These are phyloP conservation scores for Acleris emargana DNA, from an alignment of 2,888 invertebrate genomes.

Conservation along the genomic window DNA sequence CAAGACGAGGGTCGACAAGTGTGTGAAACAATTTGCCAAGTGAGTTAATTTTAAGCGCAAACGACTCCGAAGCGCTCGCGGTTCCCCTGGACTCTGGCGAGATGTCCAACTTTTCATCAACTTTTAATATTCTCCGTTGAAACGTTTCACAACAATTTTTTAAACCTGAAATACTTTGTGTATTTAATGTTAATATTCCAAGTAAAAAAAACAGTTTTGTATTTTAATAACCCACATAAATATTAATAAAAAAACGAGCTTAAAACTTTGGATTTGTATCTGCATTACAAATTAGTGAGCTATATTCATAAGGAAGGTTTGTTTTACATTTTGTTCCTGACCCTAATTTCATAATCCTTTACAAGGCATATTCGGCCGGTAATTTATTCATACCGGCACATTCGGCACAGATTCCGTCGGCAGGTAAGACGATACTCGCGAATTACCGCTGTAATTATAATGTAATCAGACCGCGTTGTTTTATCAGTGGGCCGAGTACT, in stretches of 20 bases:
- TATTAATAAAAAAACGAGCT: conserved; percentile 13
- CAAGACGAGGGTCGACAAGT: conserved; percentile 65
- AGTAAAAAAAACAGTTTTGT: conserved; percentile 5
- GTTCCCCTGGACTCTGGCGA: conserved; percentile 31
- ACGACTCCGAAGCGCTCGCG: conserved; percentile 41
- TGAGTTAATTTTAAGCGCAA: conserved; percentile 58
- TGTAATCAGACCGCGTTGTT: conserved; percentile 44
- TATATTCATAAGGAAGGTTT: conserved; percentile 8
- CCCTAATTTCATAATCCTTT: conserved; percentile 28
- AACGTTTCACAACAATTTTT: conserved; percentile 25
- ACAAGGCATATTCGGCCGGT: conserved; percentile 18
- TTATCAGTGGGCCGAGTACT: conserved; percentile 49
- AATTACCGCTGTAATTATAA: conserved; percentile 25
- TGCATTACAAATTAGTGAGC: conserved; percentile 10
- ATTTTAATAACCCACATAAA: conserved; percentile 15
- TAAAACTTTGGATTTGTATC: neutral
- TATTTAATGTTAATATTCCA: conserved; percentile 21
- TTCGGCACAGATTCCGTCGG: conserved; percentile 22
- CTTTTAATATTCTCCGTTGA: conserved; percentile 37
- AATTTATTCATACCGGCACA: conserved; percentile 28
- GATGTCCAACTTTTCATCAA: conserved; percentile 43
- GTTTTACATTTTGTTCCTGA: conserved; percentile 24
- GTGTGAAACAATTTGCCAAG: conserved; percentile 70
- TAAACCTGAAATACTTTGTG: conserved; percentile 25
- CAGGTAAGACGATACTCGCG: conserved; percentile 23